These are phyloP conservation scores for Cactoblastis cactorum DNA, from an alignment of 2,888 invertebrate genomes.

Conservation along the genomic window DNA sequence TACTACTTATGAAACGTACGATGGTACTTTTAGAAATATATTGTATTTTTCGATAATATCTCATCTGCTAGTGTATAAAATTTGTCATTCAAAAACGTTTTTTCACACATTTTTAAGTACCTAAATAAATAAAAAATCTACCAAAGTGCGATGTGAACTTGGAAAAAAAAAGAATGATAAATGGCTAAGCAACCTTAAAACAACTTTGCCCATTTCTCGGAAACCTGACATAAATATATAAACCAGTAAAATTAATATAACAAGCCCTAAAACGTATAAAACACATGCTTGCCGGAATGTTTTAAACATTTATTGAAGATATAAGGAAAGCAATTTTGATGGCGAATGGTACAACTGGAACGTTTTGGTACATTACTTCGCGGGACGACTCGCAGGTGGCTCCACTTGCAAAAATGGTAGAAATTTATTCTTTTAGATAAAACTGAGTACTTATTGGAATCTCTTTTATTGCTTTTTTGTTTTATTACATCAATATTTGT, in stretches of 20 bases:
- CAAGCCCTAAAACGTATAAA: constrained; percentile 72
- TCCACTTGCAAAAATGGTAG: constrained; percentile 30
- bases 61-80: too few species aligned
- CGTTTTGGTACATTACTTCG: constrained; percentile 50
- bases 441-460: too few species aligned
- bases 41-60: too few species aligned
- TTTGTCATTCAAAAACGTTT: too few species aligned
- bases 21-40: too few species aligned
- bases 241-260: constrained; percentile 67
- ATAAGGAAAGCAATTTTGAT: constrained; percentile 73
- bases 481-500: too few species aligned
- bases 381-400: constrained; percentile 31
- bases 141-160: not conserved
- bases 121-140: not conserved
- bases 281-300: constrained; percentile 73
- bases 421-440: not conserved
- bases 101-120: too few species aligned
- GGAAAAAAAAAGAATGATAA: not conserved
- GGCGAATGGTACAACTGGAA: constrained; percentile 60
- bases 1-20: too few species aligned
- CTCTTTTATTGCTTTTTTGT: not conserved
- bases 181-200: not conserved
- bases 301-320: constrained; percentile 74
- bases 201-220: constrained; percentile 13
- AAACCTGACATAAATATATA: constrained; percentile 27